These are phyloP conservation scores for Sula dactylatra DNA, from an alignment of 2,113 vertebrate genomes.

Conservation along the genomic window DNA sequence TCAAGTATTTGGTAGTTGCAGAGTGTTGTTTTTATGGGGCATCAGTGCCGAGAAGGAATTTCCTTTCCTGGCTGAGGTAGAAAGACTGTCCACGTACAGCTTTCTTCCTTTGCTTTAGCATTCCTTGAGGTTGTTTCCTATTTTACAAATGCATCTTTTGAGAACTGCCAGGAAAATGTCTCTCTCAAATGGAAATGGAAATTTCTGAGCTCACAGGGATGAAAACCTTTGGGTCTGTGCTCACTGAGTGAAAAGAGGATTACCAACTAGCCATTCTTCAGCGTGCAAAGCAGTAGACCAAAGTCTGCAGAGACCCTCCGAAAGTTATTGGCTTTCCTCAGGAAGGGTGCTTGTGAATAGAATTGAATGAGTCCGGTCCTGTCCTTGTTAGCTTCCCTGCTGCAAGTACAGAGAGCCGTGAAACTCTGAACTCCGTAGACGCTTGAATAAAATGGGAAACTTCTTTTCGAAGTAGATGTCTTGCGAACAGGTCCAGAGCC, in stretches of 20 bases:
- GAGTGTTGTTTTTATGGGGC: slow-evolving; percentile 13
- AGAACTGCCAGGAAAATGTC: slow-evolving; percentile 63
- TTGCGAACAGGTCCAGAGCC: neutral
- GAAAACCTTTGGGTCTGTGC: slow-evolving; percentile 46
- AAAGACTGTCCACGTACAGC: slow-evolving; percentile 36
- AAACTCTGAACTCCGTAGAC: neutral
- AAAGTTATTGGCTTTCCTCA: slow-evolving; percentile 53
- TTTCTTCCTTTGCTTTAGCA: slow-evolving; percentile 63
- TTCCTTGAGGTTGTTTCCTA: slow-evolving; percentile 60
- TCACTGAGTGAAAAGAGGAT: slow-evolving; percentile 49
- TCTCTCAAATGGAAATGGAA: slow-evolving; percentile 61
- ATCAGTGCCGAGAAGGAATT: slow-evolving; percentile 40
- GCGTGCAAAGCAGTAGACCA: neutral
- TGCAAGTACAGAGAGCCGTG: neutral
- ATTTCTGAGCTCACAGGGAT: slow-evolving; percentile 51
- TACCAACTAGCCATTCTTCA: slow-evolving; percentile 38
- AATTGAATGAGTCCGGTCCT: neutral
- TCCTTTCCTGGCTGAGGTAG: slow-evolving; percentile 51
- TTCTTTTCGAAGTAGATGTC: neutral
- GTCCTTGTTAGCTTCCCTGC: neutral
- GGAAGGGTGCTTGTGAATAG: slow-evolving; percentile 12
- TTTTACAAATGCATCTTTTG: slow-evolving; percentile 62
- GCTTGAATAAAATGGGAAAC: neutral
- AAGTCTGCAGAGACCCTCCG: slow-evolving; percentile 23
- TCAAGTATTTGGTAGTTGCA: neutral